Percentiles rank a stretch among this genome's conserved stretches.
These are phyloP conservation scores for Alca torda DNA, from an alignment of 2,797 vertebrate genomes.

Conservation along the genomic window DNA sequence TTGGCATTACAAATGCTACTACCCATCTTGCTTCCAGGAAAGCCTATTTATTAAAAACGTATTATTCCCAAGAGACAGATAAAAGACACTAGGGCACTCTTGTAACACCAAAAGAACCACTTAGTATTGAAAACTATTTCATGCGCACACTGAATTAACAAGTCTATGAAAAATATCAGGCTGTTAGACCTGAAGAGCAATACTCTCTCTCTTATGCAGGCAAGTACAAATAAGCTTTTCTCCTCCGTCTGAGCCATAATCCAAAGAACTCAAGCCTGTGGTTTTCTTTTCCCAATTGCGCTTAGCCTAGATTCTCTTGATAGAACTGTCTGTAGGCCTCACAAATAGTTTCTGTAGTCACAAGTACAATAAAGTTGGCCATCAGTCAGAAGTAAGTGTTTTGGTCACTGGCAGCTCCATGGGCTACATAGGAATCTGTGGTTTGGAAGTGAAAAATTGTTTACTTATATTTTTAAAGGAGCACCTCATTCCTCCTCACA, in stretches of 20 bases:
- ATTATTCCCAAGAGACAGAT: conserved; percentile 13
- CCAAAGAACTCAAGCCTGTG: not conserved
- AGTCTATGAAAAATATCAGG: not conserved
- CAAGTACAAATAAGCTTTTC: not conserved
- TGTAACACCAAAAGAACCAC: not conserved
- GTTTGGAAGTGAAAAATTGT: not conserved
- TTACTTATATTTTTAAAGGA: not conserved
- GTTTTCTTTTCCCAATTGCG: not conserved
- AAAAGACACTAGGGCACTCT: not conserved
- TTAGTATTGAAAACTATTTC: not conserved
- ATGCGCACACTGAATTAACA: not conserved
- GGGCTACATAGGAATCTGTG: not conserved
- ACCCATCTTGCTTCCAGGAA: not conserved
- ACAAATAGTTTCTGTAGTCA: not conserved
- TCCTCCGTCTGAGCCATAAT: not conserved
- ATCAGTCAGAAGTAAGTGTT: not conserved
- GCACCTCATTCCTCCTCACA: not conserved
- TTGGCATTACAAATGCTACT: conserved; percentile 23
- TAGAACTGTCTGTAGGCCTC: not conserved
- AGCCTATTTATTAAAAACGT: conserved; percentile 35
- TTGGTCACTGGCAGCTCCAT: not conserved
- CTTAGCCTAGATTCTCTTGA: not conserved
- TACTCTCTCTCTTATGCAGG: not conserved
- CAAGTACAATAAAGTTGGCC: not conserved
- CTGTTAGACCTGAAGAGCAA: not conserved